Evolutionary conservation across 2,888 invertebrate species (phyloP), one percentile per base, ranked within the genome.

Genomic region (Galerucella calmariensis): DNA sequence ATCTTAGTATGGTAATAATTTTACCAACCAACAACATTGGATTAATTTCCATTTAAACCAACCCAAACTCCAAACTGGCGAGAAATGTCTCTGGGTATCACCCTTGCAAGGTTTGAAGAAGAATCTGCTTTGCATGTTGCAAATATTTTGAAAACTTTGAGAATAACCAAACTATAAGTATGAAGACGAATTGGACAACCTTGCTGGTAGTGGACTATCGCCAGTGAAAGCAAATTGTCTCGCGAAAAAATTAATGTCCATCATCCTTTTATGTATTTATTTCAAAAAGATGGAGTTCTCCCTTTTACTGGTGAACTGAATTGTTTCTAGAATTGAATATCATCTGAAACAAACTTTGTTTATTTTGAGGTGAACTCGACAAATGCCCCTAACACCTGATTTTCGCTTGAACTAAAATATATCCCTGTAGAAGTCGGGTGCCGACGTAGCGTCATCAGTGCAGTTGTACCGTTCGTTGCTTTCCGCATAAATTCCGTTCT

Each of bases 141-240:
- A 9, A 78, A 78, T 2, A 78, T 82, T 65, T 75, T 83, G 67
- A 65, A 81, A 77, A 74, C 70, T 81, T 73, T 83, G 74, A 82
- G 83, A 20, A 74, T 83, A 27, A 73, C 74, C 0, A 79, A 76
- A 70, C 72, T 79, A 0, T 82, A 71, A 48, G 0, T 56, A 27
- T 3, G 67, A 77, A 24, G 81, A 82, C 3, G 84, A 86, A 70
- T 79, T 85, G 35, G 79, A 78, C 48, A 84, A 84, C 65, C 80
- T 86, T 9, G 72, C 76, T 1, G 70, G 72, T 2, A 76, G 62
- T 24, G 63, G 79, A 16, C 85, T 20, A 83, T 70, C 46, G 61
- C 8, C 24, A 58, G 20, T 58, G 71, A 71, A 2, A 61, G 67
- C 67, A 27, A 11, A 27, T 53, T 11, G 24, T 12, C 58, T 16